phyloP scores from a whole-genome alignment of 2,888 invertebrate genomes.

The Cryptophagus acutangulus region DNA sequence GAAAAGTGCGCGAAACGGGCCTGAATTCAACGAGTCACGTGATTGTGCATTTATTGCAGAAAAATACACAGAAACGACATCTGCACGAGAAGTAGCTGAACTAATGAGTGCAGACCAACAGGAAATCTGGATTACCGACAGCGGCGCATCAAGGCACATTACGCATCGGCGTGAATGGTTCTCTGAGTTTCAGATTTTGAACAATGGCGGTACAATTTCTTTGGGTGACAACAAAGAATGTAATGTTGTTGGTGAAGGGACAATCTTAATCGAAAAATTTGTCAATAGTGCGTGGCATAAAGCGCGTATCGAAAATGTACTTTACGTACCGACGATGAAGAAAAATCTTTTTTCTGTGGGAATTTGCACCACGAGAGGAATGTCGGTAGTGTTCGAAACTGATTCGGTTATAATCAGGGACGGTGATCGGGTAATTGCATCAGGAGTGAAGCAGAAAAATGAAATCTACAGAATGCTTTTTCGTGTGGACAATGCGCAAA shows the following conservation, averaged over 20 bases:
- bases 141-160: too few species aligned
- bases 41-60: too few species aligned
- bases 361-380: conserved; percentile 27
- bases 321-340: conserved; percentile 34
- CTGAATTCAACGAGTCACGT: too few species aligned
- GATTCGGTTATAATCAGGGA: conserved; percentile 20
- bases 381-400: conserved; percentile 28
- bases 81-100: too few species aligned
- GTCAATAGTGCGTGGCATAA: conserved; percentile 28
- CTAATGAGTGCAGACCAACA: too few species aligned
- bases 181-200: too few species aligned
- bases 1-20: too few species aligned
- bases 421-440: conserved; percentile 14
- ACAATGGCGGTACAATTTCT: too few species aligned
- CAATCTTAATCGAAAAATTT: conserved; percentile 23
- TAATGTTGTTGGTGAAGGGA: conserved; percentile 27
- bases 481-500: conserved; percentile 15
- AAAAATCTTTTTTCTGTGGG: conserved; percentile 41
- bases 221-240: conserved; percentile 26
- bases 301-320: conserved; percentile 23
- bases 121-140: too few species aligned
- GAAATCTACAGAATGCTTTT: conserved; percentile 28
- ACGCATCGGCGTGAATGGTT: too few species aligned
- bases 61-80: too few species aligned
- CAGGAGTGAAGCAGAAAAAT: conserved; percentile 22